Conservation (phyloP, 2,797 vertebrate species). For the Pangasius mekongensis region DNA sequence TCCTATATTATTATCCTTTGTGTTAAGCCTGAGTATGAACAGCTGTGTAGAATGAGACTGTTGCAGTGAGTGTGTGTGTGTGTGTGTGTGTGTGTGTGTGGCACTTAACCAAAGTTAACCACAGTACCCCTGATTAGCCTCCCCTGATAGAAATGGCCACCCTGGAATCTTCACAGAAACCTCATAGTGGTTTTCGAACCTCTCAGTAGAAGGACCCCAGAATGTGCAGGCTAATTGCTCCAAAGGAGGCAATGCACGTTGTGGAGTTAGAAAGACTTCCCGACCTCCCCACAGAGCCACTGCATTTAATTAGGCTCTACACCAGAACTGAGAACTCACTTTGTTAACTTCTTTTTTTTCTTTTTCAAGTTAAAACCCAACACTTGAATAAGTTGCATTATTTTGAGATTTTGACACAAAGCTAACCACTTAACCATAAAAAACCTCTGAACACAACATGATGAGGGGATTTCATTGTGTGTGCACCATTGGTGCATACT, state of each 20-base stretch:
- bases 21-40: neutral
- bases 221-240: conserved; percentile 52
- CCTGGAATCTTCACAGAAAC: conserved; percentile 54
- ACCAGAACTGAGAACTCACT: conserved; percentile 10
- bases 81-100: conserved; percentile 24
- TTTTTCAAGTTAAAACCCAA: conserved; percentile 5
- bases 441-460: neutral
- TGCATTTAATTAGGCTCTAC: conserved; percentile 37
- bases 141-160: conserved; percentile 46
- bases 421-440: neutral
- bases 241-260: conserved; percentile 26
- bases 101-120: conserved; percentile 47
- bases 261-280: conserved; percentile 14
- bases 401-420: neutral
- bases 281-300: conserved; percentile 41
- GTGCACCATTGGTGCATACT: neutral
- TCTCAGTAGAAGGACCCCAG: conserved; percentile 34
- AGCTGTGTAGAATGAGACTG: conserved; percentile 2
- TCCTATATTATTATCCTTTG: neutral
- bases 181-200: conserved; percentile 45
- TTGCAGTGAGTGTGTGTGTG: conserved; percentile 16
- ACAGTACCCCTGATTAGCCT: conserved; percentile 32
- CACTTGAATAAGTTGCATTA: neutral
- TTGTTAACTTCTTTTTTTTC: neutral
- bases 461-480: neutral